Percentiles rank a stretch among this genome's conserved stretches.
Conservation (phyloP, 2,113 vertebrate genomes). For the Megaptera novaeangliae region DNA sequence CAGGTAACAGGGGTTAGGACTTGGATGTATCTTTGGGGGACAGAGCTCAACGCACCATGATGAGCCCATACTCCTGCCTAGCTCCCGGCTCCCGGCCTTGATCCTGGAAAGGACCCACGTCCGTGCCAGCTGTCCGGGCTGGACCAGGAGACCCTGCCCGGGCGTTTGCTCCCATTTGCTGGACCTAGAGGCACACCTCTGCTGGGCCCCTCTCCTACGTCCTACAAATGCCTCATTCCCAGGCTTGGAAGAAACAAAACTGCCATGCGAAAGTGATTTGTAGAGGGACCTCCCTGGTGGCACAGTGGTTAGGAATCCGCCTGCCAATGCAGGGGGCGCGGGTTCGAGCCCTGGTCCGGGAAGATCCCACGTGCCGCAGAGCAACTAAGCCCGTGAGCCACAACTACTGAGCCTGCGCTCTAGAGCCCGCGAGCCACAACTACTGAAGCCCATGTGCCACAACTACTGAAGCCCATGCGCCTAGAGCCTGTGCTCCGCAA, state of each 20-base stretch:
- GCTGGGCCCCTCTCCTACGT: not conserved
- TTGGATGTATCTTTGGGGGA: not conserved
- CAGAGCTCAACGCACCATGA: not conserved
- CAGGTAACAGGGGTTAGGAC: not conserved
- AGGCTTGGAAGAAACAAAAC: not conserved
- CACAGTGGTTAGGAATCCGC: too few species aligned
- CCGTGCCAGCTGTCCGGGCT: not conserved
- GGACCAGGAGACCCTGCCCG: not conserved
- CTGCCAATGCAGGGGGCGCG: too few species aligned
- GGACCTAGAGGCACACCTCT: not conserved
- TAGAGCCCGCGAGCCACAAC: too few species aligned
- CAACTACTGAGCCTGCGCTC: too few species aligned
- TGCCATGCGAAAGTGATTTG: rapidly evolving
- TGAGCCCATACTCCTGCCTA: not conserved
- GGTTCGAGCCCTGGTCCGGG: too few species aligned
- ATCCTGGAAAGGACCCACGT: rapidly evolving
- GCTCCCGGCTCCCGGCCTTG: not conserved
- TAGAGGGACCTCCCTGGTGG: too few species aligned
- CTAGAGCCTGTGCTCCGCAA: too few species aligned
- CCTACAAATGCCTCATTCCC: rapidly evolving
- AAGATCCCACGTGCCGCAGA: too few species aligned
- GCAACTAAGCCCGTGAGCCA: too few species aligned
- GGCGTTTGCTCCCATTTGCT: conserved; percentile 40
- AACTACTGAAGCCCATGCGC: too few species aligned
- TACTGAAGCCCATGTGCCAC: too few species aligned